A percentile compares a stretch with the other conserved stretches of the same genome.
Conservation (phyloP, 2,888 invertebrate genomes). For the Agonopterix alstromeriana region DNA sequence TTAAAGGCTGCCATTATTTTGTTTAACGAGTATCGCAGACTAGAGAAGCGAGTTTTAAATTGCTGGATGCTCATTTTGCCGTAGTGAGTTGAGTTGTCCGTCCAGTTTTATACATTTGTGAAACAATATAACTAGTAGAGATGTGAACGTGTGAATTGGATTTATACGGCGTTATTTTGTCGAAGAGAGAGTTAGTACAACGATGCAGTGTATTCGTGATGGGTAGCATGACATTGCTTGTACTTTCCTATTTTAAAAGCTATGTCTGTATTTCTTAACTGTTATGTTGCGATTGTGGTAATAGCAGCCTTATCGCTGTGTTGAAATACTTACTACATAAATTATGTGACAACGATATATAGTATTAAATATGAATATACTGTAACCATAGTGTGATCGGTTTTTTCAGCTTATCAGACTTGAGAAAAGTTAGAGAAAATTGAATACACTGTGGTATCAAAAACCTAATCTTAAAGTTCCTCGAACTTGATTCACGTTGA, state of each 20-base stretch:
- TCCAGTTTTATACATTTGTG: constrained; percentile 73
- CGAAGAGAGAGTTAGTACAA: constrained; percentile 3
- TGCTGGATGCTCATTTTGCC: constrained; percentile 71
- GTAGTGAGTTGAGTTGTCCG: constrained; percentile 75
- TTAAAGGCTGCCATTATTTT: constrained; percentile 48
- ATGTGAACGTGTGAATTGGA: constrained; percentile 24
- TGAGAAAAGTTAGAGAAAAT: not conserved
- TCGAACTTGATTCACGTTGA: constrained; percentile 4
- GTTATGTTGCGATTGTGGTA: not conserved
- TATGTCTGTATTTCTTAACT: not conserved
- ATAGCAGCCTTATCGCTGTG: no score
- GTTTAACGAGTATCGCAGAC: constrained; percentile 17
- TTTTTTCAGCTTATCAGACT: not conserved
- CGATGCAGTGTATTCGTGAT: not conserved
- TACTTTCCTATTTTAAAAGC: no score
- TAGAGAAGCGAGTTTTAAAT: constrained; percentile 34
- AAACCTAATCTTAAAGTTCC: constrained; percentile 15
- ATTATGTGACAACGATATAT: no score
- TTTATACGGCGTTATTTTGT: constrained; percentile 19
- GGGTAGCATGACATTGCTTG: no score
- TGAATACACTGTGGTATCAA: not conserved
- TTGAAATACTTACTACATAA: no score
- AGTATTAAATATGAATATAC: no score
- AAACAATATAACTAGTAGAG: constrained; percentile 41
- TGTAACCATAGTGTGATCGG: no score